A percentile compares a stretch with the other conserved stretches of the same genome.
phyloP scores from a whole-genome alignment of 2,888 invertebrate species.

The Platycheirus rosarum region DNA sequence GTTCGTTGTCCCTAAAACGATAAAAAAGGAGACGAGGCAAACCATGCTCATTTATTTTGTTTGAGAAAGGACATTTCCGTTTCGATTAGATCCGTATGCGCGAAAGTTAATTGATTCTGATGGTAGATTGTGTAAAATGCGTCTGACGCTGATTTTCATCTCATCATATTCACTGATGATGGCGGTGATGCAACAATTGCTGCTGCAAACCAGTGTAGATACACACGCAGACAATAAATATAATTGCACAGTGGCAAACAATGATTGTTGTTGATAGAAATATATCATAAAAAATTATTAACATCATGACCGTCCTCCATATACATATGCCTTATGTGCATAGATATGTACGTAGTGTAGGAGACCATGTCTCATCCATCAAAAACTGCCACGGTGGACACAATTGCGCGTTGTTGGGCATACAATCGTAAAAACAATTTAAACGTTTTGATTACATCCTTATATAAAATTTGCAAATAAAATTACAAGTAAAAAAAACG shows the following conservation, averaged over 20 bases:
- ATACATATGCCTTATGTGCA: background rate
- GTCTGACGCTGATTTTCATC: constrained; percentile 40
- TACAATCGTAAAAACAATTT: constrained; percentile 67
- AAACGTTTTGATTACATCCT: constrained; percentile 73
- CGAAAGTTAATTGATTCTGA: constrained; percentile 62
- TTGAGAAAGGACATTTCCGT: constrained; percentile 70
- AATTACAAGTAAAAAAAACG: constrained; percentile 44
- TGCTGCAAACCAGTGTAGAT: constrained; percentile 53
- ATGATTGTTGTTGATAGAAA: constrained; percentile 73
- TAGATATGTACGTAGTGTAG: too few species aligned
- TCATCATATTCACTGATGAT: constrained; percentile 31
- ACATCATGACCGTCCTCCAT: constrained; percentile 36
- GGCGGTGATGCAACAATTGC: constrained; percentile 19
- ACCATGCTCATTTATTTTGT: constrained; percentile 6
- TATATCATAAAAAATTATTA: constrained; percentile 67
- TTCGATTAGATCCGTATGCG: constrained; percentile 43
- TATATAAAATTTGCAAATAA: constrained; percentile 57
- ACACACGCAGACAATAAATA: constrained; percentile 72
- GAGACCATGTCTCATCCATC: constrained; percentile 21
- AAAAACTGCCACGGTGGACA: constrained; percentile 11
- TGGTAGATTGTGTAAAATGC: constrained; percentile 42
- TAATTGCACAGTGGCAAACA: constrained; percentile 69
- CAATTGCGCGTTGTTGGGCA: constrained; percentile 44
- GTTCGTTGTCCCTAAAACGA: constrained; percentile 64
- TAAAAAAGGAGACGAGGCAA: background rate